Evolutionary conservation across 2,797 vertebrate species (phyloP).

Genomic region (Erethizon dorsatum): DNA sequence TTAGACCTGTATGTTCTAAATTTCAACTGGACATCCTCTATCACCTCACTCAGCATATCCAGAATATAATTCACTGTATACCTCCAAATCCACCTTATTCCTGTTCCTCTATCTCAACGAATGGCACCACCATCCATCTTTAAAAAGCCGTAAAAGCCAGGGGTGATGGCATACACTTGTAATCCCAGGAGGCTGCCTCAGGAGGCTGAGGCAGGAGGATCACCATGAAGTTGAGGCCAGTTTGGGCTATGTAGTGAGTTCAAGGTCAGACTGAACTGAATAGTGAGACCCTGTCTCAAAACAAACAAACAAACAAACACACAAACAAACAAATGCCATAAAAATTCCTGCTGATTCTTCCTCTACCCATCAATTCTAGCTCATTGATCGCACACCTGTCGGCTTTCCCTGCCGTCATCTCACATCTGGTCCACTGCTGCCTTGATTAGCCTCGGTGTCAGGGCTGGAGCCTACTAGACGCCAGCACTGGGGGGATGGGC

Average conservation of each 20-base stretch:
- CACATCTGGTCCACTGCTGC: background rate
- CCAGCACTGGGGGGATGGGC: background rate
- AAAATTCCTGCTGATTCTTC: conserved; percentile 17
- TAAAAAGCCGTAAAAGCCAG: background rate
- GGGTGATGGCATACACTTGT: background rate
- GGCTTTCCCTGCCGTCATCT: background rate
- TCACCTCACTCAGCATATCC: conserved; percentile 2
- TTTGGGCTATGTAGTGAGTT: background rate
- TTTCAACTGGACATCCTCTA: conserved; percentile 36
- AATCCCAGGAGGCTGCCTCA: background rate
- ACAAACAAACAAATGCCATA: background rate
- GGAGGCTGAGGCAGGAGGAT: background rate
- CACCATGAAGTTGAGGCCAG: background rate
- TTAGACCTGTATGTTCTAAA: conserved; percentile 3
- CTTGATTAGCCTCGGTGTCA: background rate
- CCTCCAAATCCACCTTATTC: background rate
- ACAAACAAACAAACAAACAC: background rate
- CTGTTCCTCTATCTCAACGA: background rate
- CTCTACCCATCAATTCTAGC: background rate
- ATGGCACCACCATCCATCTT: background rate
- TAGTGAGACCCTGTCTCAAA: background rate
- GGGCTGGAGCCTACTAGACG: background rate
- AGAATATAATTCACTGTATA: background rate
- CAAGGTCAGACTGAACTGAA: background rate
- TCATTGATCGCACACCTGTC: background rate